These are phyloP conservation scores for Bolborhynchus lineola DNA, from an alignment of 2,113 vertebrate genomes.

Conservation along the genomic window DNA sequence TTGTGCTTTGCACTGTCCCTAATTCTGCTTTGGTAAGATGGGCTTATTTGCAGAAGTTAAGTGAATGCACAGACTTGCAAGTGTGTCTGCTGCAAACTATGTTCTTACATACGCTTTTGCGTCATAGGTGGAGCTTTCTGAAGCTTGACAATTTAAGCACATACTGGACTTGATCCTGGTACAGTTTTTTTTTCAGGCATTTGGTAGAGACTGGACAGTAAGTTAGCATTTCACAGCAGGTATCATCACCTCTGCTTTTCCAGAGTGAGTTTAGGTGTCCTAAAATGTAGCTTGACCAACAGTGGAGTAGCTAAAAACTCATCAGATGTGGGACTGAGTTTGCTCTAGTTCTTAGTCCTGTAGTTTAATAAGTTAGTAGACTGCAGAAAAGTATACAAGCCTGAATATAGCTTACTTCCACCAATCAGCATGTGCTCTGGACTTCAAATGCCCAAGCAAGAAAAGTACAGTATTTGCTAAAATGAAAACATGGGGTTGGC, in stretches of 20 bases:
- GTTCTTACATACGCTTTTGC: neutral
- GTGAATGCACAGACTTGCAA: neutral
- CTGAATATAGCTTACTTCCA: neutral
- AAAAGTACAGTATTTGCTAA: neutral
- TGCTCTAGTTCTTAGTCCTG: neutral
- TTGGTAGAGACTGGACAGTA: neutral
- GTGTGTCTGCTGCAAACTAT: fast-evolving
- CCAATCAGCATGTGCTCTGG: neutral
- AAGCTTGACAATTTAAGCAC: neutral
- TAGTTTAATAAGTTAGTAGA: neutral
- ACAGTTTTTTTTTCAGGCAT: neutral
- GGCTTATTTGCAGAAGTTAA: neutral
- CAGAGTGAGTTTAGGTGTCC: neutral
- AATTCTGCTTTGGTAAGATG: neutral
- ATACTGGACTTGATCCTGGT: neutral
- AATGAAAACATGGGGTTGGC: neutral
- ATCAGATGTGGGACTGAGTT: neutral
- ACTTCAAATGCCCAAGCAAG: neutral
- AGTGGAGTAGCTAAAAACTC: neutral
- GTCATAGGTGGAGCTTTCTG: neutral
- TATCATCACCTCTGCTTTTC: neutral
- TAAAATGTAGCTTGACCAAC: neutral
- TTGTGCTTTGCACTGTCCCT: neutral
- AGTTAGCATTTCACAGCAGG: neutral
- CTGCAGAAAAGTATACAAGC: neutral